Conservation (phyloP, 2,797 vertebrate species). For the Rhynchotus rufescens region DNA sequence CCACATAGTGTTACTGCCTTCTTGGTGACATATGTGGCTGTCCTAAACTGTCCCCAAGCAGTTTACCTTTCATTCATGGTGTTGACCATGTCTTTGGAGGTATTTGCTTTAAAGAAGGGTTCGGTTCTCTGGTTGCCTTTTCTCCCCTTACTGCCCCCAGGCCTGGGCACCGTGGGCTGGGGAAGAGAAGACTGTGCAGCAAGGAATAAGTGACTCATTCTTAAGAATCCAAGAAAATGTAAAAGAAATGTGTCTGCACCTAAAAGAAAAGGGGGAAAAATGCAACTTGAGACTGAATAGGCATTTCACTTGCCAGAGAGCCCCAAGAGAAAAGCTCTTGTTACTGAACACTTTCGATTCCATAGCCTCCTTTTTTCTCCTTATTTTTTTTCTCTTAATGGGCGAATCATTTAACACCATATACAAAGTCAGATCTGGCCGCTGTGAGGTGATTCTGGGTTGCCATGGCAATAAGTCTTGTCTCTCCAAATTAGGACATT, state of each 20-base stretch:
- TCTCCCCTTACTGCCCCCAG: background rate
- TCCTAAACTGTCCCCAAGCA: background rate
- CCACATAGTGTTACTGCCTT: background rate
- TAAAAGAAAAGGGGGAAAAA: background rate
- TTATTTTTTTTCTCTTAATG: slow-evolving; percentile 64
- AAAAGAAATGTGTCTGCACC: slow-evolving; percentile 7
- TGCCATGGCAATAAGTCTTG: slow-evolving; percentile 91
- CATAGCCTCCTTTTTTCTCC: background rate
- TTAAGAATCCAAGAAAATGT: background rate
- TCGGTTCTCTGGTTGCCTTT: background rate
- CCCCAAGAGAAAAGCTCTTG: slow-evolving; percentile 16
- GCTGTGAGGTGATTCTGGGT: slow-evolving; percentile 82
- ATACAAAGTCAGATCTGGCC: slow-evolving; percentile 72
- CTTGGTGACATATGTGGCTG: background rate
- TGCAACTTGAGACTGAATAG: slow-evolving; percentile 9
- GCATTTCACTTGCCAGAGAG: background rate
- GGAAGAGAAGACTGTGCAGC: background rate
- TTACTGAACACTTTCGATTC: slow-evolving; percentile 34
- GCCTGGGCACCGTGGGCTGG: background rate
- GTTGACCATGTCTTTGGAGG: background rate
- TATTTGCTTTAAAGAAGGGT: background rate
- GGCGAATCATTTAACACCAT: slow-evolving; percentile 75
- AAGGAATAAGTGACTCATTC: slow-evolving; percentile 16
- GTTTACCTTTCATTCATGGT: background rate
- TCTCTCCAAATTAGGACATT: slow-evolving; percentile 94